phyloP scores from a whole-genome alignment of 2,888 invertebrate genomes.

The Acanthosepion esculentum region DNA sequence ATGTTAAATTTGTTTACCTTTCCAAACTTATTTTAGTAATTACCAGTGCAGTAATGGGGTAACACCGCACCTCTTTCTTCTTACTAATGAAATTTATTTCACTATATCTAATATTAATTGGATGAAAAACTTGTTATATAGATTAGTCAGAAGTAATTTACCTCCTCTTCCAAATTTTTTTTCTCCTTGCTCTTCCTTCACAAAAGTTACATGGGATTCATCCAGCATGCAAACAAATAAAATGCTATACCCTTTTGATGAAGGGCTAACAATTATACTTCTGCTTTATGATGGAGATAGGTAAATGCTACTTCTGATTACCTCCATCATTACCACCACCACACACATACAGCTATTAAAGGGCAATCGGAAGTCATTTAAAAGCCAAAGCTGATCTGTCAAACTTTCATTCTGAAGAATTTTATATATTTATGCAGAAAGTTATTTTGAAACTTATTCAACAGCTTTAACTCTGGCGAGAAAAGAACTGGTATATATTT shows the following conservation, averaged over 20 bases:
- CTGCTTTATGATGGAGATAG: neutral
- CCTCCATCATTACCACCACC: too few species aligned
- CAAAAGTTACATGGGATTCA: neutral
- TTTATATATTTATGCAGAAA: neutral
- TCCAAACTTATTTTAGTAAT: too few species aligned
- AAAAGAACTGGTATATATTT: neutral
- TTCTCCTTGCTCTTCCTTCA: too few species aligned
- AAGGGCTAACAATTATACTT: neutral
- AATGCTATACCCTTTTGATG: neutral
- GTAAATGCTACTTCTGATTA: neutral
- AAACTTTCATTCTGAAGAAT: neutral
- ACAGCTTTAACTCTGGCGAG: neutral
- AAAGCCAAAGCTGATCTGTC: neutral
- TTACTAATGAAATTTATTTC: too few species aligned
- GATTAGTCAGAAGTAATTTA: too few species aligned
- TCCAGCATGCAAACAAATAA: neutral
- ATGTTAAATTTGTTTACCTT: too few species aligned
- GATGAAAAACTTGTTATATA: too few species aligned
- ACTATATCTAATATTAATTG: too few species aligned
- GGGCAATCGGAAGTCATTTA: neutral
- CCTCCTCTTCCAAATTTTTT: too few species aligned
- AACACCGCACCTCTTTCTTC: too few species aligned
- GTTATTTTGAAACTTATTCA: neutral
- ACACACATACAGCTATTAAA: too few species aligned
- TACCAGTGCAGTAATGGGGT: too few species aligned